These are phyloP conservation scores for Hormaphis cornu DNA, from an alignment of 1,140 invertebrate species.

Conservation along the genomic window DNA sequence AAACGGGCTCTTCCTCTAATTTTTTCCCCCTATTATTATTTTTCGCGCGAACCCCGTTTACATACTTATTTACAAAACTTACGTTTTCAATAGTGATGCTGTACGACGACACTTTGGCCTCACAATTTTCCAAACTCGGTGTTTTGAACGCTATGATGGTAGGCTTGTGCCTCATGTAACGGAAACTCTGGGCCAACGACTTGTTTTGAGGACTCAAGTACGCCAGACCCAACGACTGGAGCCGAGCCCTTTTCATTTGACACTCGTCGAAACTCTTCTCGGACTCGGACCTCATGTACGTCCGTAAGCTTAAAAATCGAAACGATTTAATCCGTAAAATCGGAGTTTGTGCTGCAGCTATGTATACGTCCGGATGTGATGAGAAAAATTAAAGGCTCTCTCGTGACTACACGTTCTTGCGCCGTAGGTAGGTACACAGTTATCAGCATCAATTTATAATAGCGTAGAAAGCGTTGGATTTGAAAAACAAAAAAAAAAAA, in stretches of 20 bases:
- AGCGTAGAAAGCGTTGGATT: no score
- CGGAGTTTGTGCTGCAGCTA: no score
- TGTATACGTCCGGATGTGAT: no score
- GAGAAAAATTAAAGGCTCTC: no score
- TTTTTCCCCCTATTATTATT: no score
- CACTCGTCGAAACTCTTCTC: conserved; percentile 63
- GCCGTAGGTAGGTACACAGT: no score
- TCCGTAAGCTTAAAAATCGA: conserved; percentile 53
- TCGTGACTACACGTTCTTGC: no score
- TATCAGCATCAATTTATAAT: no score
- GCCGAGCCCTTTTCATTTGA: conserved; percentile 51
- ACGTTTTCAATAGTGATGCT: conserved; percentile 24
- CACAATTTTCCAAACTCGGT: conserved; percentile 55
- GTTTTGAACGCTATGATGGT: conserved; percentile 72
- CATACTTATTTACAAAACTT: background rate
- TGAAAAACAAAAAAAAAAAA: no score
- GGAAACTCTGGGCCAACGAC: conserved; percentile 66
- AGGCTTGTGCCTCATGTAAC: conserved; percentile 77
- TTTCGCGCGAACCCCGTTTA: no score
- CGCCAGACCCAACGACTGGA: conserved; percentile 56
- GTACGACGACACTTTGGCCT: conserved; percentile 40
- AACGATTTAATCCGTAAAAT: conserved; percentile 33
- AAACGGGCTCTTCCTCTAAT: no score
- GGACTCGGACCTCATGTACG: conserved; percentile 66
- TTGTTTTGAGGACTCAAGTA: conserved; percentile 66